Evolutionary conservation across 1,140 invertebrate genomes (phyloP).

Genomic region (Monomorium pharaonis): DNA sequence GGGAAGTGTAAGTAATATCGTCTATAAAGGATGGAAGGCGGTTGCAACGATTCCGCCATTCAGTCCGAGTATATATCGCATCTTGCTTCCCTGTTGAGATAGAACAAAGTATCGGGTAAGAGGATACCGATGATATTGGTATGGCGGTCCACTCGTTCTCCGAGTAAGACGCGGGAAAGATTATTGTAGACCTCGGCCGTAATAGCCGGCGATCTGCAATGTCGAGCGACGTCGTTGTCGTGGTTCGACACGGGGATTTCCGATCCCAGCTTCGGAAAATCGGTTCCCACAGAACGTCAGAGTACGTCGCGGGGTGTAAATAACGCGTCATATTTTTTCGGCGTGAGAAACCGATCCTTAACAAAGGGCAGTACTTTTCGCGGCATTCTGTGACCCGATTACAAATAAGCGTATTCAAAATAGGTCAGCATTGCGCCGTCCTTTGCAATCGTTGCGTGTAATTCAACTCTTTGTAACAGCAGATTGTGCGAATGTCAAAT

Average conservation of each 20-base stretch:
- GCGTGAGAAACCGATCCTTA: neutral
- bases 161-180: constrained; percentile 32
- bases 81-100: constrained; percentile 5
- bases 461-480: neutral
- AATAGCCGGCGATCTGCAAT: constrained; percentile 26
- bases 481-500: neutral
- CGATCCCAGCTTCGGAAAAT: neutral
- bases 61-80: neutral
- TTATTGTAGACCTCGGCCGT: constrained; percentile 25
- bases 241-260: neutral
- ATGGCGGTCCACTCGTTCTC: constrained; percentile 5
- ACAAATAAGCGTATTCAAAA: constrained; percentile 31
- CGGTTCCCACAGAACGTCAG: neutral
- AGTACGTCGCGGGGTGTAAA: neutral
- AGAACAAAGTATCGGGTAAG: constrained; percentile 37
- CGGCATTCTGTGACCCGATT: neutral
- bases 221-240: neutral
- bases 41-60: constrained; percentile 50
- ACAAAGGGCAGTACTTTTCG: constrained; percentile 3
- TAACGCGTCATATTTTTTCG: constrained; percentile 32
- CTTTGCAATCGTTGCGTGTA: neutral
- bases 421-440: neutral
- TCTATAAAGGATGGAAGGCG: constrained; percentile 47
- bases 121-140: constrained; percentile 24
- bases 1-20: constrained; percentile 47